Conservation (phyloP, 2,888 invertebrate species). For the Ennomos quercinarius region DNA sequence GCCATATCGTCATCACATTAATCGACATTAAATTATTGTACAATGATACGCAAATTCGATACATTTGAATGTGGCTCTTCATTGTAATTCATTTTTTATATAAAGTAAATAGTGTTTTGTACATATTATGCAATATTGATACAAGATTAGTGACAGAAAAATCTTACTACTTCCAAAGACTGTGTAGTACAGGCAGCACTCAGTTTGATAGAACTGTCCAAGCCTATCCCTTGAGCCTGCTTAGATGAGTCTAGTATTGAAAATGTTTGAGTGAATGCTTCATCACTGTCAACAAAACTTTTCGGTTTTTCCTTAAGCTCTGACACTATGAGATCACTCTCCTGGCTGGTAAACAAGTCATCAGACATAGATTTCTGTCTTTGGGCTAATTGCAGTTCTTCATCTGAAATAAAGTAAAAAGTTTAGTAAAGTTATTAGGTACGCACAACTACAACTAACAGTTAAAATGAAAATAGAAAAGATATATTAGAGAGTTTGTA, state of each 20-base stretch:
- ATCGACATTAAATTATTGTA: no score
- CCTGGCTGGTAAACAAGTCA: conserved; percentile 68
- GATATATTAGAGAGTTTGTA: no score
- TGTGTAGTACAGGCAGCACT: conserved; percentile 54
- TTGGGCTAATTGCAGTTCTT: conserved; percentile 69
- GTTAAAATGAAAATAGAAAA: no score
- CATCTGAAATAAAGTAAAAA: conserved; percentile 63
- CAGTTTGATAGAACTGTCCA: conserved; percentile 45
- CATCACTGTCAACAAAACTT: conserved; percentile 42
- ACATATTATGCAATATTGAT: no score
- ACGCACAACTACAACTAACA: no score
- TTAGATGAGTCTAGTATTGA: conserved; percentile 57
- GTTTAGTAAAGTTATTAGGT: background rate
- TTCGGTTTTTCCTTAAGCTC: conserved; percentile 31
- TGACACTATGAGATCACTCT: conserved; percentile 41
- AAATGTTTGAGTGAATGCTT: conserved; percentile 65
- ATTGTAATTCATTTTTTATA: no score
- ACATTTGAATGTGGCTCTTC: no score
- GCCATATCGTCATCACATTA: no score
- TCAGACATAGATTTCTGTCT: conserved; percentile 60
- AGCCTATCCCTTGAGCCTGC: conserved; percentile 27
- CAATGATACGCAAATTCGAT: no score
- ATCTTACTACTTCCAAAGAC: conserved; percentile 61
- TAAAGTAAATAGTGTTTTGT: no score
- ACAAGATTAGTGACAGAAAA: no score